Percentiles rank a stretch among this genome's conserved stretches.
Conservation (phyloP, 2,797 vertebrate genomes). For the Nasua narica region DNA sequence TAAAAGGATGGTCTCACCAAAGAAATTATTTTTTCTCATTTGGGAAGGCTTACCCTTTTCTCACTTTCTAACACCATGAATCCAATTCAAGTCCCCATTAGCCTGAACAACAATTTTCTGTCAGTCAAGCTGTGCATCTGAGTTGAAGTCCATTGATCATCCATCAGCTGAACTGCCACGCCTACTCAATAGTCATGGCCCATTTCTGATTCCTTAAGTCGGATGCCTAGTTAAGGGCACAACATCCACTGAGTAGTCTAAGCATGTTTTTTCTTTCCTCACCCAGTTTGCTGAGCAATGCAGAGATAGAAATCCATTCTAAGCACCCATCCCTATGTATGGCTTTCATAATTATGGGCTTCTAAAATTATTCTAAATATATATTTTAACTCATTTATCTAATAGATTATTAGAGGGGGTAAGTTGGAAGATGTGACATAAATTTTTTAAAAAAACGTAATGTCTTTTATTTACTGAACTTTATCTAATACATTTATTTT, state of each 20-base stretch:
- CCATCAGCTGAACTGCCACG: slow-evolving; percentile 9
- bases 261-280: neutral
- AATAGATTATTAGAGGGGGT: neutral
- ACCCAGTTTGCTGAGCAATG: neutral
- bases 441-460: neutral
- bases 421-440: neutral
- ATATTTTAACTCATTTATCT: neutral
- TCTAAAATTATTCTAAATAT: slow-evolving; percentile 25
- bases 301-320: neutral
- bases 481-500: neutral
- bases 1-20: slow-evolving; percentile 34
- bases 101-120: slow-evolving; percentile 22
- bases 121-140: slow-evolving; percentile 17
- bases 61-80: neutral
- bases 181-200: neutral
- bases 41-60: neutral
- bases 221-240: neutral
- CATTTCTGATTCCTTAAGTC: neutral
- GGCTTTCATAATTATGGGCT: neutral
- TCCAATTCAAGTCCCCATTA: slow-evolving; percentile 1
- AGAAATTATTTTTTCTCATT: slow-evolving; percentile 26
- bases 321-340: neutral
- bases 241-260: neutral
- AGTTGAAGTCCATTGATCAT: neutral
- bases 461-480: neutral